Percentiles rank a stretch among this genome's conserved stretches.
phyloP scores from a whole-genome alignment of 2,888 invertebrate species.

The Volucella zonaria region DNA sequence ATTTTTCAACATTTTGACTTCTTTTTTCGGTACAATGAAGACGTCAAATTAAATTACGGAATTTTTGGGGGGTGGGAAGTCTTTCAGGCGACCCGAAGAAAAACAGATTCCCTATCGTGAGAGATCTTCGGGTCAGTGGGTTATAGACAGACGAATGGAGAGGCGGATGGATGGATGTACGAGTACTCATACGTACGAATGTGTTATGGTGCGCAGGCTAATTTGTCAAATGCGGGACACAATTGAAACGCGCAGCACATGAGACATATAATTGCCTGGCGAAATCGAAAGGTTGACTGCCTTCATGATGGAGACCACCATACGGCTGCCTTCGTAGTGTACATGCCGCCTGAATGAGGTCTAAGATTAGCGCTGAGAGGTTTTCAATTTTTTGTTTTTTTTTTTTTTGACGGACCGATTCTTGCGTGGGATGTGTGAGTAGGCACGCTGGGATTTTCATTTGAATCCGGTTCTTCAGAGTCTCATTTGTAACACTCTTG shows the following conservation, averaged over 20 bases:
- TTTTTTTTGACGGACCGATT: conserved; percentile 7
- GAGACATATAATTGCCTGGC: conserved; percentile 12
- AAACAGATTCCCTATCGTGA: conserved; percentile 35
- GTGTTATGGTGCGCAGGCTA: conserved; percentile 32
- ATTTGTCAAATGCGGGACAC: conserved; percentile 31
- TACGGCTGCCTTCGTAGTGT: not conserved
- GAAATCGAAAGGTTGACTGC: conserved; percentile 66
- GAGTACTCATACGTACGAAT: not conserved
- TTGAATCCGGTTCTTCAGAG: conserved; percentile 51
- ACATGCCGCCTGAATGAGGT: conserved; percentile 10
- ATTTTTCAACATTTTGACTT: conserved; percentile 36
- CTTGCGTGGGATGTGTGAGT: conserved; percentile 58
- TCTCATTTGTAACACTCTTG: conserved; percentile 64
- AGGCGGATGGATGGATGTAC: conserved; percentile 13
- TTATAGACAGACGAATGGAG: not conserved
- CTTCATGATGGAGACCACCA: conserved; percentile 18
- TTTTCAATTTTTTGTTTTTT: not conserved
- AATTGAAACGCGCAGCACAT: conserved; percentile 33
- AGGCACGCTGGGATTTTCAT: conserved; percentile 46
- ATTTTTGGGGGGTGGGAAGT: not conserved
- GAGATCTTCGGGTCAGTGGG: conserved; percentile 38
- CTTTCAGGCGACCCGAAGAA: conserved; percentile 29
- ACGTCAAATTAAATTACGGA: conserved; percentile 47
- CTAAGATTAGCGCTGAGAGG: conserved; percentile 48
- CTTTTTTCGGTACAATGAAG: conserved; percentile 37